Evolutionary conservation across 53 echinoderm and acorn worm genomes (phyloP).

Genomic region (Echinometra lucunter): DNA sequence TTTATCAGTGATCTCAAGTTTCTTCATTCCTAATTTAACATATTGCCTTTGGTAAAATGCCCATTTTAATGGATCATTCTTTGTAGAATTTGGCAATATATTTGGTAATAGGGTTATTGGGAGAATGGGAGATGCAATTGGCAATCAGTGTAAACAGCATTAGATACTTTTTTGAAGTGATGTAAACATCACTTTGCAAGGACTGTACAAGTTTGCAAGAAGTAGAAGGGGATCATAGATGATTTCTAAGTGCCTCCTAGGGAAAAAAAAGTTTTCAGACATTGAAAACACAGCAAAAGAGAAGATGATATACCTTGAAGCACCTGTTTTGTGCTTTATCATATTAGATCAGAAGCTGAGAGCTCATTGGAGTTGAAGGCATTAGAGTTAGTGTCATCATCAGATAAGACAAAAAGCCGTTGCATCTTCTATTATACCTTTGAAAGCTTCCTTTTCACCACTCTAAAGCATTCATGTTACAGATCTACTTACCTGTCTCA

Average conservation of each 20-base stretch:
- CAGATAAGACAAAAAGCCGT: not conserved
- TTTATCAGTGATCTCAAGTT: too few species aligned
- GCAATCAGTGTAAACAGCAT: not conserved
- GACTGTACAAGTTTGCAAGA: not conserved
- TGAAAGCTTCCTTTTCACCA: not conserved
- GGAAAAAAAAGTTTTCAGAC: not conserved
- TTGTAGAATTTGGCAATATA: not conserved
- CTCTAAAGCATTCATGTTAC: not conserved
- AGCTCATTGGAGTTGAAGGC: not conserved
- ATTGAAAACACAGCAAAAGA: not conserved
- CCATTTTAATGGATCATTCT: not conserved
- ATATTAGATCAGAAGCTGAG: not conserved
- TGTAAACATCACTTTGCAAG: not conserved
- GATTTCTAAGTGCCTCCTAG: not conserved
- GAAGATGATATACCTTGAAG: conserved; percentile 2
- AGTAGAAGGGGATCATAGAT: not conserved
- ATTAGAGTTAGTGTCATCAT: not conserved
- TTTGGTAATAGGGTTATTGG: not conserved
- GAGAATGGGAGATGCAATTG: not conserved
- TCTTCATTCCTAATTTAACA: too few species aligned
- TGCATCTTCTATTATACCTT: not conserved
- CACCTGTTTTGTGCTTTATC: not conserved
- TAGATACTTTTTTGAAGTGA: not conserved
- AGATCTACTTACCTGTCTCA: not conserved
- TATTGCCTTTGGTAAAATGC: not conserved